phyloP scores from a whole-genome alignment of 1,140 invertebrate genomes.

The Pectinophora gossypiella region DNA sequence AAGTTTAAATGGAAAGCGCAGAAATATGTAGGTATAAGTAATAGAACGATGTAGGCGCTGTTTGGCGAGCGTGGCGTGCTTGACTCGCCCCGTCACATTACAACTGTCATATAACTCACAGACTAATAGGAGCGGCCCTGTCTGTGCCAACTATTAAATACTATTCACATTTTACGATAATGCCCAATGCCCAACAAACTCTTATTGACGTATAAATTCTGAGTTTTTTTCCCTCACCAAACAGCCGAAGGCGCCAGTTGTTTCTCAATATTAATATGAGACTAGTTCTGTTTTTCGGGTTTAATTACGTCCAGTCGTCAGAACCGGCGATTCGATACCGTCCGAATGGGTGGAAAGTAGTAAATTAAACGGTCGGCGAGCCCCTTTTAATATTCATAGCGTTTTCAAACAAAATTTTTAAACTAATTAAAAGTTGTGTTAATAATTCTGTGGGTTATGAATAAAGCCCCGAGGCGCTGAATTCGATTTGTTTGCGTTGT shows the following conservation, averaged over 20 bases:
- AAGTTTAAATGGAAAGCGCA: no score
- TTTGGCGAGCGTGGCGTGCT: no score
- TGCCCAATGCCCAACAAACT: slow-evolving; percentile 50
- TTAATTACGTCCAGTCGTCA: slow-evolving; percentile 51
- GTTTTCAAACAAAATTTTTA: slow-evolving; percentile 62
- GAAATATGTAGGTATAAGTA: no score
- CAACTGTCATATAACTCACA: slow-evolving; percentile 63
- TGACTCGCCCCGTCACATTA: slow-evolving; percentile 33
- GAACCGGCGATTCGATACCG: slow-evolving; percentile 22
- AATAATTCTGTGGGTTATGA: slow-evolving; percentile 35
- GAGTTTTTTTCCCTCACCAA: slow-evolving; percentile 42
- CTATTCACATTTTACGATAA: slow-evolving; percentile 66
- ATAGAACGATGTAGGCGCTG: no score
- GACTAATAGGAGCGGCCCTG: slow-evolving; percentile 61
- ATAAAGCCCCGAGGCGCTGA: slow-evolving; percentile 9
- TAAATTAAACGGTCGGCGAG: slow-evolving; percentile 63
- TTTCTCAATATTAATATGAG: slow-evolving; percentile 59
- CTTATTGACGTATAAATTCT: slow-evolving; percentile 69
- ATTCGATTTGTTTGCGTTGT: slow-evolving; percentile 7
- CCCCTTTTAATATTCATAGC: slow-evolving; percentile 64
- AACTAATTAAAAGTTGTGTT: slow-evolving; percentile 66
- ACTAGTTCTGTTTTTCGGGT: slow-evolving; percentile 58
- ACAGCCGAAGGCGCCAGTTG: slow-evolving; percentile 65
- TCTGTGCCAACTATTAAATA: slow-evolving; percentile 67
- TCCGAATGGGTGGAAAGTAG: slow-evolving; percentile 32